Percentiles rank a stretch among this genome's conserved stretches.
Conservation (phyloP, 1,140 invertebrate genomes). For the Hycleus phaleratus region DNA sequence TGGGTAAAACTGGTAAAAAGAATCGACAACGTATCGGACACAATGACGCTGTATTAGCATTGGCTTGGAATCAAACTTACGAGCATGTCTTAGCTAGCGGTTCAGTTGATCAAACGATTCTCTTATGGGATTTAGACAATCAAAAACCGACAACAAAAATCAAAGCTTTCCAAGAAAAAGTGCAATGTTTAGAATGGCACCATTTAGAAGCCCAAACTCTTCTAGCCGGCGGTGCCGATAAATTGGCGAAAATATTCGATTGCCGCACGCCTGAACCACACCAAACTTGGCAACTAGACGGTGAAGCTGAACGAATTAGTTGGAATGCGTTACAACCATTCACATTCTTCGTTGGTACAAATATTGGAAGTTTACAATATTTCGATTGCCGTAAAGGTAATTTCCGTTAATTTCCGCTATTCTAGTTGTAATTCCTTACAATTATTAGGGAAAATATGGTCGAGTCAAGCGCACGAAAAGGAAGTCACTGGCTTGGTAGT, state of each 20-base stretch:
- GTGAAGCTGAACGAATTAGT: conserved; percentile 80
- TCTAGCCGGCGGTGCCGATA: conserved; percentile 61
- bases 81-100: conserved; percentile 82
- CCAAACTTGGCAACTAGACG: conserved; percentile 62
- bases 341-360: conserved; percentile 70
- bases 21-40: conserved; percentile 67
- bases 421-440: too few species aligned
- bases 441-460: conserved; percentile 60
- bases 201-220: conserved; percentile 72
- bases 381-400: conserved; percentile 61
- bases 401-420: too few species aligned
- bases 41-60: conserved; percentile 81
- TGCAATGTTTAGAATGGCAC: conserved; percentile 84
- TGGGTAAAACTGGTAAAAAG: conserved; percentile 72
- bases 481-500: conserved; percentile 70
- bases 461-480: conserved; percentile 67
- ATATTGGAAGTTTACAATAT: conserved; percentile 69
- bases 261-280: conserved; percentile 58
- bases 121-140: conserved; percentile 90
- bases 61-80: conserved; percentile 82
- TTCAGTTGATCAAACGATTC: conserved; percentile 79
- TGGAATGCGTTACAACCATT: conserved; percentile 75
- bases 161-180: conserved; percentile 68
- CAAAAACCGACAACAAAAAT: conserved; percentile 66
- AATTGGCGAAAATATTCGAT: conserved; percentile 66